Base-by-base conservation (phyloP, 2,113 vertebrate species). In the Ophthalmolycus amberensis region DNA sequence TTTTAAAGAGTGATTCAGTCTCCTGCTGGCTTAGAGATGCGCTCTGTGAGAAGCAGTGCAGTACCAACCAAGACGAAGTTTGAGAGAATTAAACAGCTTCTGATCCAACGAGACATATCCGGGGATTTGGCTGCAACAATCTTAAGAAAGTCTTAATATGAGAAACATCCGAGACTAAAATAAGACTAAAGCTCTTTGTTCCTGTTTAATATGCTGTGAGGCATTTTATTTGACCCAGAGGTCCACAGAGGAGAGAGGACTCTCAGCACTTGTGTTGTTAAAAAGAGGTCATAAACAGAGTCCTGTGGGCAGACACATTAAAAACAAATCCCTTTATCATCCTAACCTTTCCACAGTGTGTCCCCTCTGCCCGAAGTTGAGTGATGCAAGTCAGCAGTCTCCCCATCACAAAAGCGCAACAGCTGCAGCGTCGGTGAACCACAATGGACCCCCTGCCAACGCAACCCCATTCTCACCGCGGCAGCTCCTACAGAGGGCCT, bases 381-480 rank as follows among this genome's bases (percentile, higher is more conserved):
- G 48, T 56, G 86, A 80, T 79, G 80, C 81, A 32, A 80, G 79
- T 85, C 83, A 85, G 79, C 83, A 74, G 80, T 58, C 86, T 62
- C 67, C 25, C 3, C 75, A 16, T 64, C 87, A 92, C 86, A 93
- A 91, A 92, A 86, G 90, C 91, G 93, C 93, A 95, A 95, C 94
- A 95, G 95, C 95, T 95, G 95, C 93, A 91, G 85, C 92, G 87
- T 90, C 82, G 66, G 79, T 42, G 89, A 91, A 81, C 89, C 94
- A 94, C 92, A 93, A 90, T 91, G 40, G 93, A 92, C 90, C 90
- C 80, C 91, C 94, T 80, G 89, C 96, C 93, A 74, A 74, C 32
- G 93, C 95, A 86, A 81, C 90, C 90, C 85, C 89, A 85, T 88
- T 92, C 88, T 86, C 88, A 78, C 66, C 77, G 12, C 71, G 63